Evolutionary conservation across 2,113 vertebrate genomes (phyloP), one percentile per base, ranked within the genome.

Genomic region (Mungos mungo): DNA sequence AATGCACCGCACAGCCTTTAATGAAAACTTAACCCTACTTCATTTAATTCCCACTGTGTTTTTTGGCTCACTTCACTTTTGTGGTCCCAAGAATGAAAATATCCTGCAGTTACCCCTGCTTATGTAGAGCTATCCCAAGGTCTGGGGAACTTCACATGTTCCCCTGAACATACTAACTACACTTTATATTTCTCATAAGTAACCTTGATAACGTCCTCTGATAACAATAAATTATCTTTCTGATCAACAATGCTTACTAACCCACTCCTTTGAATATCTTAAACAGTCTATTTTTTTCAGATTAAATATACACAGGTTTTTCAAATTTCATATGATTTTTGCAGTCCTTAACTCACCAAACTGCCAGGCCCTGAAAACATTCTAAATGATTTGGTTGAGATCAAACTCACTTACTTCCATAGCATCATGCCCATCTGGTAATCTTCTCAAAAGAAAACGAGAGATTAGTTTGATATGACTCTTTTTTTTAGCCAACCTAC

Each of bases 1-100:
- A 95, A 98, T 82, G 92, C 93, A 97, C 10, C 47, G 97, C 97
- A 97, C 81, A 97, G 97, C 68, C 97, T 97, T 97, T 98, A 97
- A 97, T 96, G 95, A 97, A 98, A 98, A 98, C 92, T 97, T 97
- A 98, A 98, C 97, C 96, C 98, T 96, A 96, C 94, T 97, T 97
- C 5, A 2, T 95, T 97, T 94, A 95, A 97, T 93, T 97, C 90
- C 88, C 92, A 96, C 92, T 97, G 92, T 95, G 86, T 91, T 90
- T 96, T 97, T 74, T 86, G 92, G 83, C 84, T 96, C 80, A 45
- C 71, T 97, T 97, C 76, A 97, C 84, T 94, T 96, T 72, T 92
- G 92, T 90, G 94, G 93, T 69, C 19, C 2, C 41, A 96, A 87
- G 50, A 97, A 97, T 92, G 68, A 41, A 95, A 97, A 96, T 93